These are phyloP conservation scores for Elachura formosa DNA, from an alignment of 2,113 vertebrate genomes.

Conservation along the genomic window DNA sequence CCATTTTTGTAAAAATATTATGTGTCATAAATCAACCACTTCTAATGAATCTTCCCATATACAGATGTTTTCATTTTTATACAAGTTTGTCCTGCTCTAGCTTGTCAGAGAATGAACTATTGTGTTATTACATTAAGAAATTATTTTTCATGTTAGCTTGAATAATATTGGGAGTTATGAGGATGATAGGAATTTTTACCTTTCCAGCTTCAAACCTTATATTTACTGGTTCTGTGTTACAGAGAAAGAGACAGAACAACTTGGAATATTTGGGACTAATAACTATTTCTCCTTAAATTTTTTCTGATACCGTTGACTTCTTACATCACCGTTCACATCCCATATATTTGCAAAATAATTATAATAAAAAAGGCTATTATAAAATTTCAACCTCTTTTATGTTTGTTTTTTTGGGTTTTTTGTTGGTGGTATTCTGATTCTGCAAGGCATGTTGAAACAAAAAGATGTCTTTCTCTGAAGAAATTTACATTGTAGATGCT, in stretches of 20 bases:
- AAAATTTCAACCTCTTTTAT: too few relatives aligned
- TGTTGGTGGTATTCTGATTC: neutral
- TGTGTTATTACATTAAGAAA: neutral
- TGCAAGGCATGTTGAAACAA: neutral
- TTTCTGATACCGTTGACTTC: neutral
- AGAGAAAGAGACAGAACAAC: neutral
- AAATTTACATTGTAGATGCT: neutral
- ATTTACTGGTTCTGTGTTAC: neutral
- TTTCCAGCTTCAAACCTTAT: neutral
- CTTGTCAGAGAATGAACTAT: neutral
- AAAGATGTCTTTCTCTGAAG: neutral
- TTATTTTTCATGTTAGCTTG: neutral
- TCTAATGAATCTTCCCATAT: neutral
- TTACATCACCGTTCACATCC: neutral
- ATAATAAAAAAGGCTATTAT: neutral
- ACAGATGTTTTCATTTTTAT: neutral
- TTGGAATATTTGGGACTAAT: neutral
- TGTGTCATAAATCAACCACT: neutral
- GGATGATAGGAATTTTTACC: neutral
- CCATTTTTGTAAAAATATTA: neutral
- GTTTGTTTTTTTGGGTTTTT: too few relatives aligned
- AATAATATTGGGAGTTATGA: neutral
- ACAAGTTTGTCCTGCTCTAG: accelerated
- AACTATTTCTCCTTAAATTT: neutral
- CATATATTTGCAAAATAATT: neutral